Evolutionary conservation across 2,797 vertebrate species (phyloP).

Genomic region (Aeoliscus strigatus): DNA sequence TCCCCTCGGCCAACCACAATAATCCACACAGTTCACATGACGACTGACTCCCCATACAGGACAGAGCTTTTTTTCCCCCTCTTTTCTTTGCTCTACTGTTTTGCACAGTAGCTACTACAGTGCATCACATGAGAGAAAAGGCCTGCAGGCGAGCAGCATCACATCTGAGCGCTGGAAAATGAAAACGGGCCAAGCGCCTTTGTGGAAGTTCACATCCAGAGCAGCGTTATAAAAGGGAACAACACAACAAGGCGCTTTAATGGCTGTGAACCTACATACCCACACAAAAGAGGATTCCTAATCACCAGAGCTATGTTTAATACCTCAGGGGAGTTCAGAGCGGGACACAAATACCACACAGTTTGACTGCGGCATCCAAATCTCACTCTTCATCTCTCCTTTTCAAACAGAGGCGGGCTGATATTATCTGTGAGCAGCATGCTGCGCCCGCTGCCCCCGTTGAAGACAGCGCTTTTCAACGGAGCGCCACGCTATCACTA

Average conservation of each 20-base stretch:
- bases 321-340: conserved; percentile 13
- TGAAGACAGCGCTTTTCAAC: conserved; percentile 13
- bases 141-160: conserved; percentile 9
- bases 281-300: conserved; percentile 22
- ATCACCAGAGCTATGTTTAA: conserved; percentile 23
- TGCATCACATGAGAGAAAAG: conserved; percentile 23
- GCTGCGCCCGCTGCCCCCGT: conserved; percentile 11
- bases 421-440: too few species aligned
- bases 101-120: conserved; percentile 2
- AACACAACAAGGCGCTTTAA: conserved; percentile 24
- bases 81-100: too few species aligned
- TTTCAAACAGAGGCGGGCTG: too few species aligned
- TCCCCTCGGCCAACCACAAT: conserved; percentile 20
- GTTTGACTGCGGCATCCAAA: conserved; percentile 3
- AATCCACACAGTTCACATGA: conserved; percentile 24
- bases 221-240: conserved; percentile 11
- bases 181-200: conserved; percentile 29
- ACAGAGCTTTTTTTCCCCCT: conserved; percentile 4
- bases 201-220: conserved; percentile 31
- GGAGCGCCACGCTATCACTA: conserved; percentile 29
- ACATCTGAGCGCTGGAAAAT: conserved; percentile 10
- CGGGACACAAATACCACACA: conserved; percentile 1
- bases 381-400: conserved; percentile 8
- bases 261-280: conserved; percentile 27
- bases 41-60: conserved; percentile 10